Conservation (phyloP, 2,888 invertebrate genomes). For the Cyaniris semiargus region DNA sequence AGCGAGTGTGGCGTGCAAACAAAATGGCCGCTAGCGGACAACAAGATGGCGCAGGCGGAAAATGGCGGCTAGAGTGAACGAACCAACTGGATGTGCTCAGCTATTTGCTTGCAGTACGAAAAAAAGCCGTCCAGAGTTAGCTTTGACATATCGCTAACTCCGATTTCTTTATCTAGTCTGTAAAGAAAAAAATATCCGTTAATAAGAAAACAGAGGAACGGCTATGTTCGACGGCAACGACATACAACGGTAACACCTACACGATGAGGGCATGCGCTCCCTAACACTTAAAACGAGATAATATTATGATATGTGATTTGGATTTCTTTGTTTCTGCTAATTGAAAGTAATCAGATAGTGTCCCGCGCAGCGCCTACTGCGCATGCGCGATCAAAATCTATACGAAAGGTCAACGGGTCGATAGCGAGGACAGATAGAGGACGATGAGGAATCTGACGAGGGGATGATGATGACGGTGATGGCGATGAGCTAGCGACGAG, state of each 20-base stretch:
- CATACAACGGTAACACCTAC: constrained; percentile 5
- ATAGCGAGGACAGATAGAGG: neutral
- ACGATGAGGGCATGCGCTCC: constrained; percentile 1
- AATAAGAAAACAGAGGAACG: constrained; percentile 47
- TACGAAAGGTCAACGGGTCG: constrained; percentile 48
- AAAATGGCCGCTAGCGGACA: constrained; percentile 52
- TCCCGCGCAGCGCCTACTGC: constrained; percentile 43
- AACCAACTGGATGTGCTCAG: constrained; percentile 80
- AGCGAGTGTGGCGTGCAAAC: constrained; percentile 42
- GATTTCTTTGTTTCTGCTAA: constrained; percentile 15
- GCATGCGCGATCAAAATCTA: constrained; percentile 49
- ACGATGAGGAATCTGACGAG: neutral
- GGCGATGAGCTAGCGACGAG: neutral
- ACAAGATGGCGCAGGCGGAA: constrained; percentile 53
- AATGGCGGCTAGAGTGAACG: constrained; percentile 64
- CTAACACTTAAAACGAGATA: neutral
- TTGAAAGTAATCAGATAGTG: neutral
- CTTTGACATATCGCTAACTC: constrained; percentile 74
- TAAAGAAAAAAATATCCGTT: constrained; percentile 65
- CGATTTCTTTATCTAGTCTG: constrained; percentile 62
- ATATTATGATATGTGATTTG: neutral
- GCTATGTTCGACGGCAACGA: constrained; percentile 35
- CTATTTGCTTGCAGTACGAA: constrained; percentile 81
- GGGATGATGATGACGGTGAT: constrained; percentile 7
- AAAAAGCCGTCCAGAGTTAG: constrained; percentile 78